Evolutionary conservation across 2,888 invertebrate species (phyloP).

Genomic region (Nasonia oneida): DNA sequence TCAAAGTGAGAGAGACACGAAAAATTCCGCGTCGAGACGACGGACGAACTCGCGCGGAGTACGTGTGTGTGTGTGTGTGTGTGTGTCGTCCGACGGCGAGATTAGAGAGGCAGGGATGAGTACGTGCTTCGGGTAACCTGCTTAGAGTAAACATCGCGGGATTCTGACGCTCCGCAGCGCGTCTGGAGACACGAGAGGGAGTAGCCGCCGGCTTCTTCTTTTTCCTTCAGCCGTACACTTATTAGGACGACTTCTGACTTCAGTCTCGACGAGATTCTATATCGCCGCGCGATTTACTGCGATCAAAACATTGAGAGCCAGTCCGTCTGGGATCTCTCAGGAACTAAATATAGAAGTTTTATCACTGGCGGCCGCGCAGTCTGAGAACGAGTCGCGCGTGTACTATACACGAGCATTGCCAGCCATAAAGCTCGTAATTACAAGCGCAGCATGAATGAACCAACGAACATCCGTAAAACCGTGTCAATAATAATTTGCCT

Average conservation of each 20-base stretch:
- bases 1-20: slow-evolving; percentile 32
- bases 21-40: slow-evolving; percentile 50
- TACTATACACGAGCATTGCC: background rate
- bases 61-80: background rate
- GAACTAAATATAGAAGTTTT: background rate
- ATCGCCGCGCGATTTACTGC: slow-evolving; percentile 4
- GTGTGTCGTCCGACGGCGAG: slow-evolving; percentile 53
- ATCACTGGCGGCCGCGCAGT: background rate
- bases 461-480: slow-evolving; percentile 29
- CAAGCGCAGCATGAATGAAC: background rate
- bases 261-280: slow-evolving; percentile 10
- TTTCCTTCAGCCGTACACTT: background rate
- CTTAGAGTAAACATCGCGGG: slow-evolving; percentile 48
- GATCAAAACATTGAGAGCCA: background rate
- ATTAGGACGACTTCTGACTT: background rate
- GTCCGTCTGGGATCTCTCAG: background rate
- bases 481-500: slow-evolving; percentile 59
- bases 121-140: slow-evolving; percentile 56
- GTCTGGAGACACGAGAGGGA: background rate
- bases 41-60: slow-evolving; percentile 24
- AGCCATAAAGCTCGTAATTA: background rate
- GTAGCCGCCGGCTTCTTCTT: background rate
- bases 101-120: slow-evolving; percentile 49
- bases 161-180: slow-evolving; percentile 18
- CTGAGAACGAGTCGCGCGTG: background rate